phyloP scores from a whole-genome alignment of 2,888 invertebrate genomes.

The Cheilosia variabilis region DNA sequence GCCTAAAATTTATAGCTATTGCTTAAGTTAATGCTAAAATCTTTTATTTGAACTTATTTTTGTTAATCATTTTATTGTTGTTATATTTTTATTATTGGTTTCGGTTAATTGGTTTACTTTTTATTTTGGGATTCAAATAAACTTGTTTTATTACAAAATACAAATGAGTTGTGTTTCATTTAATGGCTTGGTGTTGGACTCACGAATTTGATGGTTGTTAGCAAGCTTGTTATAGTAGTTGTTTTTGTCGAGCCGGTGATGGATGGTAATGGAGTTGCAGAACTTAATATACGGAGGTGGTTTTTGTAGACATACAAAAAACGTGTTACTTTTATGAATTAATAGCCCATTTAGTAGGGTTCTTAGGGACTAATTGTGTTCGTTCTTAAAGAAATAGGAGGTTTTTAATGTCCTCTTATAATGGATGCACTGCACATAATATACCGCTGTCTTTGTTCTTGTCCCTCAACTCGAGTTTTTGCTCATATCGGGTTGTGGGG shows the following conservation, averaged over 20 bases:
- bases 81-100: conserved; percentile 25
- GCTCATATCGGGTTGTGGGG: too few relatives aligned
- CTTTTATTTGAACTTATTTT: conserved; percentile 4
- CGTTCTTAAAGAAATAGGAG: too few relatives aligned
- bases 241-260: neutral
- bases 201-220: neutral
- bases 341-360: too few relatives aligned
- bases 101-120: conserved; percentile 26
- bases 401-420: too few relatives aligned
- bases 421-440: too few relatives aligned
- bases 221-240: neutral
- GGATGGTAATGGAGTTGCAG: conserved; percentile 2
- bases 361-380: too few relatives aligned
- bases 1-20: conserved; percentile 2
- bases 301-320: too few relatives aligned
- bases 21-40: conserved; percentile 7
- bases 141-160: conserved; percentile 24
- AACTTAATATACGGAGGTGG: neutral
- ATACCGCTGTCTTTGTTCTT: too few relatives aligned
- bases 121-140: conserved; percentile 44
- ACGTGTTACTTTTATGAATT: too few relatives aligned
- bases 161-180: conserved; percentile 57
- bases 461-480: too few relatives aligned
- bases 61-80: conserved; percentile 7
- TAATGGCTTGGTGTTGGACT: conserved; percentile 58